These are phyloP conservation scores for Sminthopsis crassicaudata DNA, from an alignment of 2,113 vertebrate genomes.

Conservation along the genomic window DNA sequence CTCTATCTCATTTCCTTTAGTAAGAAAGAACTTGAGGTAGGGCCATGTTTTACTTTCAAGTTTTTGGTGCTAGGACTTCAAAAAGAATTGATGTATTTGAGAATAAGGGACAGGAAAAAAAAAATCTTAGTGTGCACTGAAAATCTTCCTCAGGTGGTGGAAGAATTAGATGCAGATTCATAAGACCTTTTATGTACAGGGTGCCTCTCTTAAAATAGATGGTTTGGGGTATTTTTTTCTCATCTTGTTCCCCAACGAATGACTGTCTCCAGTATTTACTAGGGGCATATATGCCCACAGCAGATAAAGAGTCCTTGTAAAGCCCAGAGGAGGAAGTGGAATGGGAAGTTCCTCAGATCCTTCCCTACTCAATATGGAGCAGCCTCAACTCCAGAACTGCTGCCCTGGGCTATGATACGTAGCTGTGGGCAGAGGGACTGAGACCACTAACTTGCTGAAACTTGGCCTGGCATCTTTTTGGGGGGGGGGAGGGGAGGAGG, in stretches of 20 bases:
- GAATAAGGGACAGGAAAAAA: too few species aligned
- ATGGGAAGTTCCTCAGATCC: background rate
- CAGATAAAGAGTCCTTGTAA: background rate
- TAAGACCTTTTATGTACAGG: background rate
- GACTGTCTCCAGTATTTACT: background rate
- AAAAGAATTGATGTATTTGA: background rate
- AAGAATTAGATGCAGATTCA: background rate
- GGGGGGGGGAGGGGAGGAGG: too few species aligned
- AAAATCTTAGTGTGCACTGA: background rate
- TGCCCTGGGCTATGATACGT: background rate
- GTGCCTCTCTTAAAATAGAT: background rate
- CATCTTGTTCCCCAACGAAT: background rate
- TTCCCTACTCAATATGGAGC: background rate
- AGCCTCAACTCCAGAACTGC: background rate
- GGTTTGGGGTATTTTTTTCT: background rate
- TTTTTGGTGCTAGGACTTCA: background rate
- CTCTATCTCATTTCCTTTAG: background rate
- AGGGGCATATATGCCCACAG: background rate
- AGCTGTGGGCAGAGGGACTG: background rate
- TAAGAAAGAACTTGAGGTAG: background rate
- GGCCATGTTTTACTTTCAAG: background rate
- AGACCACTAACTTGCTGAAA: background rate
- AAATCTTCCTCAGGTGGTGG: background rate
- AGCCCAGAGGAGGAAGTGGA: background rate
- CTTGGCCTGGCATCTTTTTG: background rate